These are phyloP conservation scores for Poeciliopsis paucimaculata DNA, from an alignment of 2,797 vertebrate species.

Conservation along the genomic window DNA sequence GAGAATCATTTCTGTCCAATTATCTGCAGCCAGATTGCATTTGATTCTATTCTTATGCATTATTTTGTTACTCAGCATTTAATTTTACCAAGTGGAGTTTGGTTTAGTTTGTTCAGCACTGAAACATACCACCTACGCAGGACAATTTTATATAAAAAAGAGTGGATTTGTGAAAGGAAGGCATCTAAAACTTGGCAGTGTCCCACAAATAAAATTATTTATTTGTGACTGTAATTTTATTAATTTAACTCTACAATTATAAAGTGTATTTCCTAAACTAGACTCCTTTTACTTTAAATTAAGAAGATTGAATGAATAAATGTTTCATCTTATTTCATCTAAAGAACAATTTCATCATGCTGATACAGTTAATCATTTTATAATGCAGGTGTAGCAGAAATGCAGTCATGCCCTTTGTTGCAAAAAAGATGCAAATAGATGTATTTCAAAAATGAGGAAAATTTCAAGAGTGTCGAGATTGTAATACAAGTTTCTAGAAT, in stretches of 20 bases:
- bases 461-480: neutral
- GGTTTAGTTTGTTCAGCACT: neutral
- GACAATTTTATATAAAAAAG: neutral
- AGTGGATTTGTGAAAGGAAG: neutral
- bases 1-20: neutral
- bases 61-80: neutral
- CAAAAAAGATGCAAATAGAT: neutral
- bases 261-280: neutral
- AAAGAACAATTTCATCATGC: neutral
- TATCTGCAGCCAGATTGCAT: neutral
- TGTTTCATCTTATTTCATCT: neutral
- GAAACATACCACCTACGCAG: neutral
- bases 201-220: neutral
- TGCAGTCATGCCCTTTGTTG: neutral
- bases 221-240: neutral
- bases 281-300: neutral
- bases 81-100: neutral
- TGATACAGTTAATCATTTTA: neutral
- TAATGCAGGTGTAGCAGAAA: neutral
- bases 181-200: neutral
- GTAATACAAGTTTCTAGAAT: neutral
- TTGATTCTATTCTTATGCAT: neutral
- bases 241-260: neutral
- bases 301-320: neutral
- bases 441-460: neutral